These are phyloP conservation scores for Sternotherus odoratus DNA, from an alignment of 2,797 vertebrate genomes.

Conservation along the genomic window DNA sequence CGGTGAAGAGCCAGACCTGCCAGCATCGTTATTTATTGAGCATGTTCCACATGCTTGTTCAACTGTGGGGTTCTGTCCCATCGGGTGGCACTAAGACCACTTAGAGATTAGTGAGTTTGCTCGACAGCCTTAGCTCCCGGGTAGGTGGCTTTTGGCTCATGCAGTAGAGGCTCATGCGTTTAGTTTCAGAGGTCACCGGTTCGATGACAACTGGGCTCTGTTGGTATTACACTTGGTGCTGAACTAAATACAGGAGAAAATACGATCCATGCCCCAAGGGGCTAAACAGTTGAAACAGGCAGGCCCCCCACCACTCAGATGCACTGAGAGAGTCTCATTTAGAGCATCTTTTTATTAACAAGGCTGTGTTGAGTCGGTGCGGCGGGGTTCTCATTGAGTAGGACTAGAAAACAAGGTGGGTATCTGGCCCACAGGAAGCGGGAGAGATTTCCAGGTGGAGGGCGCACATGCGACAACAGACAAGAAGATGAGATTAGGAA, in stretches of 20 bases:
- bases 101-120: too few relatives aligned
- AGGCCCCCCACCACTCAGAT: background rate
- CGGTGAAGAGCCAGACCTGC: background rate
- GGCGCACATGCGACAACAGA: too few relatives aligned
- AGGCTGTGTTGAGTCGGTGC: background rate
- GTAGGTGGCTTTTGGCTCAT: too few relatives aligned
- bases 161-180: too few relatives aligned
- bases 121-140: too few relatives aligned
- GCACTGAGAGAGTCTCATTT: background rate
- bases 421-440: background rate
- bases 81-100: too few relatives aligned
- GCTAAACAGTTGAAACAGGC: background rate
- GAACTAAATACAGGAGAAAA: background rate
- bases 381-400: background rate
- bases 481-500: too few relatives aligned
- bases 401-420: background rate
- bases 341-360: background rate
- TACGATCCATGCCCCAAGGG: background rate
- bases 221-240: background rate
- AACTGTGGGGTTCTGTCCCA: too few relatives aligned
- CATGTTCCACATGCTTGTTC: background rate
- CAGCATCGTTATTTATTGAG: background rate
- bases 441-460: too few relatives aligned
- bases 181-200: too few relatives aligned
- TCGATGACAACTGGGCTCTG: too few relatives aligned